Evolutionary conservation across 2,888 invertebrate genomes (phyloP), one percentile per base, ranked within the genome.

Genomic region (Scaptodrosophila latifasciaeformis): DNA sequence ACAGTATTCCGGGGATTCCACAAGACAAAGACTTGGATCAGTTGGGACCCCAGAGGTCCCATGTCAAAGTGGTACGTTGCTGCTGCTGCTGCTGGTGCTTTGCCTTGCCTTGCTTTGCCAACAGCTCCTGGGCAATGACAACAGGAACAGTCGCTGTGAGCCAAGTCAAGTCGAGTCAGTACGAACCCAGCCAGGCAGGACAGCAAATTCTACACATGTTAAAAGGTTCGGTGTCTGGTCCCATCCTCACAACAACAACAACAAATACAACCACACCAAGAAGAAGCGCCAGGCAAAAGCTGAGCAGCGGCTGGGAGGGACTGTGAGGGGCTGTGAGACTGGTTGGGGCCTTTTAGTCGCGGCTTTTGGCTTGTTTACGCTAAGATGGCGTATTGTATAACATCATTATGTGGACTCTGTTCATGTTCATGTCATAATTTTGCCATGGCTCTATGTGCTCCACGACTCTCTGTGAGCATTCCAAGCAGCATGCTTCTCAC

Each of bases 391-490:
- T 83, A 82, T 83, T 79, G 83, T 82, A 79, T 82, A 83, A 82
- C 82, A 82, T 83, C 84, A 83, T 83, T 83, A 83, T 83, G 81
- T 69, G 82, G 70, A 80, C 81, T 82, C 75, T 77, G 84, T 77
- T 82, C 82, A 81, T 83, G 82, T 83, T 83, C 82, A 82, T 82
- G 82, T 83, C 84, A 83, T 82, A 83, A 83, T 82, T 83, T 83
- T 83, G 78, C 78, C 63, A 61, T 70, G 62, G 24, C 4, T 24
- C 24, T 24, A 3, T 37, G 34, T 15, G 37, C 37, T 37, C 24
- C 45, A 59, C 45, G 47, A 45, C 37, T 45, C 43, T 24, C 18
- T 46, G 21, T 12, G 17, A 46, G 55, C 58, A 60, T 67, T 67
- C 60, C 62, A 52, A 44, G 49, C 55, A 49, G 37, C n/a, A 31